Base-by-base conservation (phyloP, 1,140 invertebrate genomes). In the Teleopsis dalmanni region DNA sequence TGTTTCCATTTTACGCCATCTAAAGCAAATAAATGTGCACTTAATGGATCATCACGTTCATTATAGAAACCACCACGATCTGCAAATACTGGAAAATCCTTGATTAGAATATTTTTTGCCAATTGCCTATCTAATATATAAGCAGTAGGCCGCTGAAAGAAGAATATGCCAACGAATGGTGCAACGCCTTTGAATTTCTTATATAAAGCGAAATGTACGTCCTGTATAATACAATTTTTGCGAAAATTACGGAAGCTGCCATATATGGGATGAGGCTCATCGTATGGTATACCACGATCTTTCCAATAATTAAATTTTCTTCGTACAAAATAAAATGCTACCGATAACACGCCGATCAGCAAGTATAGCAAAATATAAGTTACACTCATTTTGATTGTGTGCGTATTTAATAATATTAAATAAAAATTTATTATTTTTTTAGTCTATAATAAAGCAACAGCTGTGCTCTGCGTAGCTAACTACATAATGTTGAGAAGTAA, bases 1-100 rank as follows among this genome's bases (percentile, higher is more conserved):
- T 71, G 56, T 50, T 71, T 74, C 81, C 81, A 82, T 23, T 70
- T 70, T 42, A 71, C 62, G 3, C 70, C 71, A 31, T 75, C 70
- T 0, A 75, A 52, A 6, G 65, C 62, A 4, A 77, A 71, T 2
- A 80, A 54, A 54, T 79, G 75, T 0, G 66, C 73, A 0, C 74
- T 74, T 3, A 80, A 52, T 0, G 76, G 76, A 49, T 80, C 77
- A 11, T 70, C 68, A 18, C 70, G 57, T 16, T 75, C 73, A 44
- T 78, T 75, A 35, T 67, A 63, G 45, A 72, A 78, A 10, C 74
- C 51, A 1, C 75, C 72, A 29, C 78, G 65, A 60, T 71, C 61
- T 4, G 54, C 50, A 38, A 71, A 71, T 22, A 54, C 35, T 2
- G 49, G 37, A 13, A 71, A 71, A 41, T 71, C 66, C 31, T 70